phyloP scores from a whole-genome alignment of 2,888 invertebrate genomes.

The Agrotis clavis region DNA sequence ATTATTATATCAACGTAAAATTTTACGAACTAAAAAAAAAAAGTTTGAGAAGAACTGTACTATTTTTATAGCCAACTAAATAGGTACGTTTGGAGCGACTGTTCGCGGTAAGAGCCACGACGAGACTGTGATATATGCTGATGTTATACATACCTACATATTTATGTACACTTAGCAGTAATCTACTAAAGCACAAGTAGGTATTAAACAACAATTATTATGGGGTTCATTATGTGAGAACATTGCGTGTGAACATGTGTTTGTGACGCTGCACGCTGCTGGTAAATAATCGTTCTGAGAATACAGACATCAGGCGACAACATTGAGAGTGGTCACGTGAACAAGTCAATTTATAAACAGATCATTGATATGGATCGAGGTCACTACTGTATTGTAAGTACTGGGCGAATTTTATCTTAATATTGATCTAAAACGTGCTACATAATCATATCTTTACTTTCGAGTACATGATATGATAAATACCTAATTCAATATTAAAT shows the following conservation, averaged over 20 bases:
- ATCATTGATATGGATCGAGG: conserved; percentile 47
- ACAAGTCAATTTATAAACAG: conserved; percentile 48
- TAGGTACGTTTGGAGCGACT: too few species aligned
- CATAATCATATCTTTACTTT: conserved; percentile 26
- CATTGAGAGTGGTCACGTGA: conserved; percentile 31
- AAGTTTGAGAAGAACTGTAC: too few species aligned
- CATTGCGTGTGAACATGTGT: not conserved
- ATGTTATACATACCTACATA: too few species aligned
- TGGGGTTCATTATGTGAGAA: not conserved
- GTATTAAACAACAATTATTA: not conserved
- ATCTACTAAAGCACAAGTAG: not conserved
- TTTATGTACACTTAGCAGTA: not conserved
- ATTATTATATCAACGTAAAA: too few species aligned
- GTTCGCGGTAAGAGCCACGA: too few species aligned
- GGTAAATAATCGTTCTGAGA: conserved; percentile 10
- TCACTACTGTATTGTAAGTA: conserved; percentile 16
- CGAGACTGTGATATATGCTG: too few species aligned
- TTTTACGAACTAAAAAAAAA: too few species aligned
- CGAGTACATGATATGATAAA: conserved; percentile 25
- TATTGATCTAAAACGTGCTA: conserved; percentile 18
- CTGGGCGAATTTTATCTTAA: conserved; percentile 5
- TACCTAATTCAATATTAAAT: conserved; percentile 2
- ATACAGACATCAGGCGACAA: conserved; percentile 26
- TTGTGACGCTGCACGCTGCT: conserved; percentile 3
- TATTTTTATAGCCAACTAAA: too few species aligned